Conservation (phyloP, 2,113 vertebrate species). For the Proterorhinus semilunaris region DNA sequence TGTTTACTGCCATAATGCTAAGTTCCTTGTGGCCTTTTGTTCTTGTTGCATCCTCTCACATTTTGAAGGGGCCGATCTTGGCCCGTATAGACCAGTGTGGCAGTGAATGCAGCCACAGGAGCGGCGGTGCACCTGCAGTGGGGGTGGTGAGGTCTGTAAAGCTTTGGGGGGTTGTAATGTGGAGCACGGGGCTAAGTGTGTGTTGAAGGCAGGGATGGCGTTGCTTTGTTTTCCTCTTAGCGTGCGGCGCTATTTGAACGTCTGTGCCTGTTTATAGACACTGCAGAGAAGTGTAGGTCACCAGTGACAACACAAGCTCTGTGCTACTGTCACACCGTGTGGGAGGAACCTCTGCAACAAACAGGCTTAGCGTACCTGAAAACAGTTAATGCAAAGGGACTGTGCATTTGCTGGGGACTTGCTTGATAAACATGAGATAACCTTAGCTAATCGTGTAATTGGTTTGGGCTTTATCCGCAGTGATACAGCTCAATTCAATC, state of each 20-base stretch:
- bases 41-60: conserved; percentile 15
- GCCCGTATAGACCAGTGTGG: background rate
- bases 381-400: background rate
- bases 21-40: conserved; percentile 14
- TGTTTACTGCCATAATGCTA: background rate
- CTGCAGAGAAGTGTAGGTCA: conserved; percentile 21
- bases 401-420: background rate
- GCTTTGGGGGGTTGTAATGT: conserved; percentile 16
- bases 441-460: background rate
- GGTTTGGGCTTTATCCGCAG: background rate
- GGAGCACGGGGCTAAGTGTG: conserved; percentile 19
- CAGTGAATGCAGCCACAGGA: conserved; percentile 20
- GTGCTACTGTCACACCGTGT: conserved; percentile 28
- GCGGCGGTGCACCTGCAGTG: conserved; percentile 52
- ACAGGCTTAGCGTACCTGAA: conserved; percentile 4
- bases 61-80: conserved; percentile 11
- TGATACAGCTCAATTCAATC: conserved; percentile 4
- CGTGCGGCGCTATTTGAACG: conserved; percentile 29
- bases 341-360: conserved; percentile 22
- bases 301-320: conserved; percentile 7
- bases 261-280: conserved; percentile 29
- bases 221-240: conserved; percentile 42
- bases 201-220: conserved; percentile 23
- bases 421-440: conserved; percentile 13
- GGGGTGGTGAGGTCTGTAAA: conserved; percentile 29